Evolutionary conservation across 2,888 invertebrate genomes (phyloP), one percentile per base, ranked within the genome.

Genomic region (Drosophila nigricruria): DNA sequence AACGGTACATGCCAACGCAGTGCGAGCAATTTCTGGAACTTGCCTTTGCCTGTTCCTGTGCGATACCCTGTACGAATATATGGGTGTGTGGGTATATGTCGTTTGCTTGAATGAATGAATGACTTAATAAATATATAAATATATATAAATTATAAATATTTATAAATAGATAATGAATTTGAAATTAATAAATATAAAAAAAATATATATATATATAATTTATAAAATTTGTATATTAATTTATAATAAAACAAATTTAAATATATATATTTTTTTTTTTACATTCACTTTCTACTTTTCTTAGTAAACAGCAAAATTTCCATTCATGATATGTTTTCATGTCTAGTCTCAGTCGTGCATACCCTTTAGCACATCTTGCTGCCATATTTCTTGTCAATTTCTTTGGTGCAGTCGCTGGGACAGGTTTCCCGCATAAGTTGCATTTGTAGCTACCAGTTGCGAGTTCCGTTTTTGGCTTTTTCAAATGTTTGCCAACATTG

Each of bases 401-500:
- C 77, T 61, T 65, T 75, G 59, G 18, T 63, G 57, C 63, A 61
- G 53, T 65, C 58, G 38, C 45, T 5, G 32, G 73, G 67, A 66
- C 73, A 78, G 61, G 79, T 52, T 78, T 25, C 56, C 50, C 64
- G 70, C 70, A 67, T 82, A 79, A 82, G 86, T 82, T 88, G 79
- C 85, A 88, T 77, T 77, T 70, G 75, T 79, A 74, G 79, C 75
- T 66, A 66, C 62, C 66, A 79, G 73, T 79, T 82, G 70, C 62
- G 60, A 79, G 71, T 72, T 88, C 68, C 70, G 73, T 64, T 73
- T 73, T 73, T 63, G 52, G 67, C 70, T 71, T 72, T 70, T 58
- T 64, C 60, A 88, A 88, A 89, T 89, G 86, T 80, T 86, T 86
- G 86, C 82, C 65, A 80, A 79, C 90, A 88, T 84, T 89, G 77